Conservation (phyloP, 2,113 vertebrate species). For the Clupea harengus region DNA sequence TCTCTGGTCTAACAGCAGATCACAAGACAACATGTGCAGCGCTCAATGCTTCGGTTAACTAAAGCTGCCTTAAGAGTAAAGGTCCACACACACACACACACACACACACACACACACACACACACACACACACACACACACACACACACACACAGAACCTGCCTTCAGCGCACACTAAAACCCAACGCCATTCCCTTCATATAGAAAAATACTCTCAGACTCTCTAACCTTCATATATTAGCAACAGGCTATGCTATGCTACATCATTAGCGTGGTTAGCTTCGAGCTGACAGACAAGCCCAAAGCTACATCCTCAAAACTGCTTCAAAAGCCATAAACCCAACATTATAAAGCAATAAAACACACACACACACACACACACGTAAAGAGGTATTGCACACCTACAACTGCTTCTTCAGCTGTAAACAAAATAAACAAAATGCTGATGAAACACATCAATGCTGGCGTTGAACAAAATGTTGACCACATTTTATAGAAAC, state of each 20-base stretch:
- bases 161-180: constrained; percentile 28
- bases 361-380: too few relatives aligned
- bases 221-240: too few relatives aligned
- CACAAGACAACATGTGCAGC: not conserved
- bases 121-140: too few relatives aligned
- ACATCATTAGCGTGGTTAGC: not conserved
- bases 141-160: not conserved
- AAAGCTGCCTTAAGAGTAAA: not conserved
- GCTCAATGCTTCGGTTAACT: not conserved
- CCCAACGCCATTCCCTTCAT: constrained; percentile 41
- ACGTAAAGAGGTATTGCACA: too few relatives aligned
- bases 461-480: too few relatives aligned
- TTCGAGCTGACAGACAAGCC: not conserved
- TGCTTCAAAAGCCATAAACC: not conserved
- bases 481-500: too few relatives aligned
- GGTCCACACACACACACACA: not conserved
- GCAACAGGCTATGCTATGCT: not conserved
- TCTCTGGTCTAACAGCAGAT: not conserved
- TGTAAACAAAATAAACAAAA: too few relatives aligned
- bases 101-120: too few relatives aligned
- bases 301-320: not conserved
- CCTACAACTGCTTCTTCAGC: too few relatives aligned
- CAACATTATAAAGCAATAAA: not conserved
- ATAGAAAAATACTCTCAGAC: constrained; percentile 31
- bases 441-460: too few relatives aligned